Evolutionary conservation across 2,797 vertebrate genomes (phyloP).

Genomic region (Todus mexicanus): DNA sequence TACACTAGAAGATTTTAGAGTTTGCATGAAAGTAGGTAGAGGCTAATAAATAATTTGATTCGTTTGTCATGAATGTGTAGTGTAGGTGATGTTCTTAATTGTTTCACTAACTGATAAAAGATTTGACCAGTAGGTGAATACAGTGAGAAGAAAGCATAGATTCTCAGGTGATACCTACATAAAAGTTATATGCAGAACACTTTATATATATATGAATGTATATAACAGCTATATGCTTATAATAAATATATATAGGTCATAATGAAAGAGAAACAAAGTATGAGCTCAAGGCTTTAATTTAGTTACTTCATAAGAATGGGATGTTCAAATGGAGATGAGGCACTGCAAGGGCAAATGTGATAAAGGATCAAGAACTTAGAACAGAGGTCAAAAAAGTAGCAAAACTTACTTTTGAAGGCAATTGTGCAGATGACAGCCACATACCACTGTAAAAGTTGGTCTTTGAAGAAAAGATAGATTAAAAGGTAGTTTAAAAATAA

Average conservation of each 20-base stretch:
- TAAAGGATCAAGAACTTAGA: neutral
- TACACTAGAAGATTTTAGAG: neutral
- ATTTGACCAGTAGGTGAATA: neutral
- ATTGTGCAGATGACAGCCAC: accelerated
- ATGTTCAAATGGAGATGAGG: neutral
- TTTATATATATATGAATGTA: no score
- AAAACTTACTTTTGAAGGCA: neutral
- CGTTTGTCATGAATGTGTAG: neutral
- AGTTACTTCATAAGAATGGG: neutral
- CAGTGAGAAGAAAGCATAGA: neutral
- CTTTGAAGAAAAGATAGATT: neutral
- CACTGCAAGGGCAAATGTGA: neutral
- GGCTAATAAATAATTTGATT: neutral
- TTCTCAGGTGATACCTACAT: neutral
- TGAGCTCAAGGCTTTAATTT: neutral
- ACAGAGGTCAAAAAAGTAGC: neutral
- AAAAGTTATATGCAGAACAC: neutral
- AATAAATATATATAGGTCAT: neutral
- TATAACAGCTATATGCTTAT: neutral
- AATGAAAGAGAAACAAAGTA: neutral
- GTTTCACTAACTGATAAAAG: neutral
- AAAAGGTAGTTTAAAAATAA: neutral
- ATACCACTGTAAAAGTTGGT: neutral
- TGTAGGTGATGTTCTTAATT: neutral
- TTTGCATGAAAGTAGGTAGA: neutral